Evolutionary conservation across 2,113 vertebrate species (phyloP).

Genomic region (Pangasianodon gigas): DNA sequence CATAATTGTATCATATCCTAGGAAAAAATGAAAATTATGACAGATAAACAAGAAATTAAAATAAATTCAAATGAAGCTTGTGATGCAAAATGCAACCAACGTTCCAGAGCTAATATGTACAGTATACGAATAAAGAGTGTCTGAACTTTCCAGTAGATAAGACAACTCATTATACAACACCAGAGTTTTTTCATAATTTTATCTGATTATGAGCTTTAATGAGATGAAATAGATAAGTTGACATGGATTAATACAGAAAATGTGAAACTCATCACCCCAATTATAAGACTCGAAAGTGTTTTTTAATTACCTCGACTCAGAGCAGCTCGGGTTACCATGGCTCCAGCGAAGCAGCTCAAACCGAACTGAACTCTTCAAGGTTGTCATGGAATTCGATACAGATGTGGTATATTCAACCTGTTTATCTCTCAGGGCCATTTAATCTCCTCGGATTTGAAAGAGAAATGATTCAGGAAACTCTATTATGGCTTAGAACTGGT

Average conservation of each 20-base stretch:
- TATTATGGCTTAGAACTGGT: neutral
- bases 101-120: neutral
- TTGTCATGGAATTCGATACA: conserved; percentile 27
- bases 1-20: neutral
- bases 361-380: neutral
- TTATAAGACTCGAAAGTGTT: conserved; percentile 8
- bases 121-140: too few relatives aligned
- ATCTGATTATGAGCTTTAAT: neutral
- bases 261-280: conserved; percentile 15
- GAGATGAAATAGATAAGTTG: neutral
- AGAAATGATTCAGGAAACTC: conserved; percentile 2
- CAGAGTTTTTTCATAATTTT: neutral
- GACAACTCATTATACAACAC: neutral
- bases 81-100: neutral
- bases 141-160: neutral
- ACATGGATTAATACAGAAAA: neutral
- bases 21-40: neutral
- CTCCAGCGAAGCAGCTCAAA: neutral
- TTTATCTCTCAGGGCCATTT: conserved; percentile 30
- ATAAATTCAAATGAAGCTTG: neutral
- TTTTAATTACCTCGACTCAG: neutral
- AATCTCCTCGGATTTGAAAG: conserved; percentile 22
- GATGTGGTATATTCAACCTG: neutral
- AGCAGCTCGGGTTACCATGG: conserved; percentile 33
- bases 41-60: neutral